Evolutionary conservation across 2,888 invertebrate species (phyloP), one percentile per base, ranked within the genome.

Genomic region (Hirtodrosophila histrioides): DNA sequence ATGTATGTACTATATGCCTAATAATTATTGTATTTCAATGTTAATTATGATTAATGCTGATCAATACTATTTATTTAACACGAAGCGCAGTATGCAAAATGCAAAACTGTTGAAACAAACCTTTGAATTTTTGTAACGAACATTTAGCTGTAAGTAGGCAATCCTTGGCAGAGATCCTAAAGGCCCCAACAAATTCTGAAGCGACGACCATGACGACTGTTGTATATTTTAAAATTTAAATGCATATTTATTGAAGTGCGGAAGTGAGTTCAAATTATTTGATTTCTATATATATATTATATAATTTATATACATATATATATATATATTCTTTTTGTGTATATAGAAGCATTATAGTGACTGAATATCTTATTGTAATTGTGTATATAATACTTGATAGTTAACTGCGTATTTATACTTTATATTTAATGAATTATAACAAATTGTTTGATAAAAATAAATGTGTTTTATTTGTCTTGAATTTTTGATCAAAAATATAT

Each of bases 291-390:
- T 55, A 46, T 49, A 37, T 37, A 41, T 50, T 45, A 70, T 71
- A 69, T 61, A 57, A 24, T 24, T 44, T 50, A 51, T 43, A 41
- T 48, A 24, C 27, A 62, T 71, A 45, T 53, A 64, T 44, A 37
- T 56, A 8, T 56, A 43, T 75, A 50, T 54, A 51, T 58, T 56
- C 67, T 53, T 55, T 58, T 62, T 85, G 78, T 84, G 85, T 84
- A 84, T 79, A 83, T 87, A 83, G 74, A 74, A 88, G 88, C 86
- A 86, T 88, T 87, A 85, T 85, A 85, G 85, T 87, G 85, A 85
- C 85, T 85, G 85, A 85, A 87, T 88, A 83, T 76, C 68, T 82
- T 78, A 82, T 82, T 88, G 79, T 85, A 88, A 87, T 85, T 85
- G 85, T 88, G 88, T 88, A 87, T 88, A 85, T 88, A 84, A 84